Evolutionary conservation across 35 echinoderm and acorn worm species (phyloP).

Genomic region (Ptychodera flava): DNA sequence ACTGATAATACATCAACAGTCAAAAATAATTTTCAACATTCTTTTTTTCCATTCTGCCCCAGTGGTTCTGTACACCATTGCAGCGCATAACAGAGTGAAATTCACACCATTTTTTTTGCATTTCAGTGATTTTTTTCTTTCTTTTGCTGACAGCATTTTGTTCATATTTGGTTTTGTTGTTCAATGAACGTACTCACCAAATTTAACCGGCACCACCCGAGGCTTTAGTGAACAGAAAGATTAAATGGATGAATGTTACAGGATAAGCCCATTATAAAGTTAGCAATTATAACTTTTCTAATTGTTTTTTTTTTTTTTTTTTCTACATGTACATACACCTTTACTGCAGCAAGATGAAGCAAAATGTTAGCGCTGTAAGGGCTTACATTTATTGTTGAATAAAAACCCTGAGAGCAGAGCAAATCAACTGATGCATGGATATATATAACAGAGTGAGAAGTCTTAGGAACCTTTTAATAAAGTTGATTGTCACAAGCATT

Average conservation of each 20-base stretch:
- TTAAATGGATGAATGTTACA: not conserved
- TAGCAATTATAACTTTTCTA: not conserved
- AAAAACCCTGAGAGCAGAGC: not conserved
- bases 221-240: not conserved
- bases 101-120: not conserved
- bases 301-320: not conserved
- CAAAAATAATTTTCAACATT: not conserved
- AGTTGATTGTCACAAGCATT: slow-evolving; percentile 59
- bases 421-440: too few relatives aligned
- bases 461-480: slow-evolving; percentile 35
- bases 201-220: not conserved
- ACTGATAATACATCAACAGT: too few relatives aligned
- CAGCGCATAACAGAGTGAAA: not conserved
- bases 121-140: not conserved
- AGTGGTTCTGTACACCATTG: not conserved
- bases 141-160: not conserved
- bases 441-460: slow-evolving; percentile 1
- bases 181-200: not conserved
- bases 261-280: not conserved
- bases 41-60: not conserved
- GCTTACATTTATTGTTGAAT: too few relatives aligned
- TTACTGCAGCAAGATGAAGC: too few relatives aligned
- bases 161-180: not conserved
- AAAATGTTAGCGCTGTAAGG: not conserved
- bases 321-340: too few relatives aligned